Percentiles rank a stretch among this genome's conserved stretches.
Evolutionary conservation across 1,140 invertebrate species (phyloP).

Genomic region (Diploscapter pachys): DNA sequence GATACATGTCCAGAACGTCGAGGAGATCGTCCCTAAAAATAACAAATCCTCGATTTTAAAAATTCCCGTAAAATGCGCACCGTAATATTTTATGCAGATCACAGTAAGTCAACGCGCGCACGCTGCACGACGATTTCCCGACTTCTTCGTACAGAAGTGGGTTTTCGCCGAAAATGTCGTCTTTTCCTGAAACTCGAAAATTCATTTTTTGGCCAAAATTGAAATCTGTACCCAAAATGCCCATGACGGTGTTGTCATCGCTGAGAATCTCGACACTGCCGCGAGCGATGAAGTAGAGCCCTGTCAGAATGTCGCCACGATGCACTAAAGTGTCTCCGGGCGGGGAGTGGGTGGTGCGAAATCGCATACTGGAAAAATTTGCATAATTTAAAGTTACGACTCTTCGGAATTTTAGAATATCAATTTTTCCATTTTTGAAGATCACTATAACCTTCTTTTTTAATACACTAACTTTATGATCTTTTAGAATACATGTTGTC

Average conservation of each 20-base stretch:
- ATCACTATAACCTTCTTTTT: no score
- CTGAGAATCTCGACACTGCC: conserved; percentile 96
- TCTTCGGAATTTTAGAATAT: no score
- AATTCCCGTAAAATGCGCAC: neutral
- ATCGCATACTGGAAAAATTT: conserved; percentile 14
- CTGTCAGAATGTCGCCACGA: conserved; percentile 87
- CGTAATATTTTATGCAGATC: conserved; percentile 92
- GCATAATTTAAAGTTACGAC: no score
- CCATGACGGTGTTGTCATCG: conserved; percentile 87
- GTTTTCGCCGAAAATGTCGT: conserved; percentile 97
- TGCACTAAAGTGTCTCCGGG: conserved; percentile 95
- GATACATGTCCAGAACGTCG: conserved; percentile 94
- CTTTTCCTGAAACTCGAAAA: conserved; percentile 53
- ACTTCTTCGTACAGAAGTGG: conserved; percentile 85
- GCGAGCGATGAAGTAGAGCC: conserved; percentile 89
- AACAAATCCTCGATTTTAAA: no score
- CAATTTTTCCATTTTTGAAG: no score
- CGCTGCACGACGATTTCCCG: conserved; percentile 92
- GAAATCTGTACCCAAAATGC: conserved; percentile 76
- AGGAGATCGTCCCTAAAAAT: conserved; percentile 78
- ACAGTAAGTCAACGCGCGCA: conserved; percentile 97
- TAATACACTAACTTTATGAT: no score
- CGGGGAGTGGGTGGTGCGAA: conserved; percentile 86
- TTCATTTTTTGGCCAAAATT: no score
- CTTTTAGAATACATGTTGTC: no score